Evolutionary conservation across 2,113 vertebrate genomes (phyloP), one percentile per base, ranked within the genome.

Genomic region (Eclectus roratus): DNA sequence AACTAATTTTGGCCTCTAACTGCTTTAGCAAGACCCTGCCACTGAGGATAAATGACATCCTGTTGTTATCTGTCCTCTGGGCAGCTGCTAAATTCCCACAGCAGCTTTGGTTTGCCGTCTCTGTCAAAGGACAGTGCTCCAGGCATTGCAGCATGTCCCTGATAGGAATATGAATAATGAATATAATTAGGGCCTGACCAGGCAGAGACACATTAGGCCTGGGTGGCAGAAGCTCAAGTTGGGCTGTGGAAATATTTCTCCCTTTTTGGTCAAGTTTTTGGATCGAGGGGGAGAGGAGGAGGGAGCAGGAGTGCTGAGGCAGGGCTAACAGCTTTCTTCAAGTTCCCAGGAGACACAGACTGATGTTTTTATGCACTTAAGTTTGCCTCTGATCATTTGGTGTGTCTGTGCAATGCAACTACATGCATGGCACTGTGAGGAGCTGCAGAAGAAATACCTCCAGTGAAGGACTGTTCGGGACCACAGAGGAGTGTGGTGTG

Each of bases 1-100:
- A 87, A 86, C 88, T 86, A 69, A 89, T 79, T 76, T 90, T 92
- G 93, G 72, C 80, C 85, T 89, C 52, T 83, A 71, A 68, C 68
- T 78, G 44, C 72, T 92, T 86, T 6, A 2, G 17, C n/a, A 28
- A 84, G 88, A 89, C 52, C 80, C 80, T 56, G 85, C 49, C 3
- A 3, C 63, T 0, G 23, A 84, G 43, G 77, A 94, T 79, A 88
- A 94, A 96, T 86, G 92, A 91, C 80, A 96, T 94, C 88, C 92
- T 96, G 87, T 73, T 88, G 72, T 83, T 93, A 83, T 94, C 91
- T 90, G 64, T 83, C 50, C 65, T 84, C 52, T 41, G 65, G 52
- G 37, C 80, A 94, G 90, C 95, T 78, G 79, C 83, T 83, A 1
- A 74, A 76, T 82, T 93, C 94, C 76, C 85, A 49, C 60, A 78